These are phyloP conservation scores for Drosophila kanekoi DNA, from an alignment of 2,888 invertebrate species.

Conservation along the genomic window DNA sequence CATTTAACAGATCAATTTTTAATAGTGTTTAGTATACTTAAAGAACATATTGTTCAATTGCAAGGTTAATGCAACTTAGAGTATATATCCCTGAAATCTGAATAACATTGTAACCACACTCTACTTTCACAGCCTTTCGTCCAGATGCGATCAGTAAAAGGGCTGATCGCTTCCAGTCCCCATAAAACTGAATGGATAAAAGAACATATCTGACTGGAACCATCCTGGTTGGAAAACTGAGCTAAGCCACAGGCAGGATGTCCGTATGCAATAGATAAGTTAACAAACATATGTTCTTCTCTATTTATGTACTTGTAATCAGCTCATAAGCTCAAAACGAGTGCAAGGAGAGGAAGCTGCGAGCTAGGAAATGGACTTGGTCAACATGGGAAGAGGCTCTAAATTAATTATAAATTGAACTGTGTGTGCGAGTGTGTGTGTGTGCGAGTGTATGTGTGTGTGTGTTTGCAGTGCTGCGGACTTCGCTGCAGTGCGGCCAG, in stretches of 20 bases:
- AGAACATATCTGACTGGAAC: no score
- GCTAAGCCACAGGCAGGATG: background rate
- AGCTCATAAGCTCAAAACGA: conserved; percentile 1
- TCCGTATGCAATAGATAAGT: background rate
- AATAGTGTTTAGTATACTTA: no score
- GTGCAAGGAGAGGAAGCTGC: background rate
- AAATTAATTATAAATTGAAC: conserved; percentile 72
- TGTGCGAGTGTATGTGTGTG: background rate
- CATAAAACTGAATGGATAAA: no score
- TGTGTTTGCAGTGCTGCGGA: conserved; percentile 19
- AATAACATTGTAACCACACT: no score
- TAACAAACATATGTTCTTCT: conserved; percentile 9
- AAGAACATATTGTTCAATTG: no score
- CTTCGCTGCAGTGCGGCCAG: conserved; percentile 37
- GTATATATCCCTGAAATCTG: no score
- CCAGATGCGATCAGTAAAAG: no score
- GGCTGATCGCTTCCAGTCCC: no score
- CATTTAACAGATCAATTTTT: no score
- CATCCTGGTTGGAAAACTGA: no score
- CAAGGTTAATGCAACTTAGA: no score
- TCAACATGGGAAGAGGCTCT: background rate
- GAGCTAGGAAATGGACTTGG: background rate
- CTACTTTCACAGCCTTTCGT: no score
- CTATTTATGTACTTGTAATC: conserved; percentile 24
- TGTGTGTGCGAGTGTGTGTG: conserved; percentile 28